Evolutionary conservation across 1,140 invertebrate genomes (phyloP).

Genomic region (Drosophila biarmipes): DNA sequence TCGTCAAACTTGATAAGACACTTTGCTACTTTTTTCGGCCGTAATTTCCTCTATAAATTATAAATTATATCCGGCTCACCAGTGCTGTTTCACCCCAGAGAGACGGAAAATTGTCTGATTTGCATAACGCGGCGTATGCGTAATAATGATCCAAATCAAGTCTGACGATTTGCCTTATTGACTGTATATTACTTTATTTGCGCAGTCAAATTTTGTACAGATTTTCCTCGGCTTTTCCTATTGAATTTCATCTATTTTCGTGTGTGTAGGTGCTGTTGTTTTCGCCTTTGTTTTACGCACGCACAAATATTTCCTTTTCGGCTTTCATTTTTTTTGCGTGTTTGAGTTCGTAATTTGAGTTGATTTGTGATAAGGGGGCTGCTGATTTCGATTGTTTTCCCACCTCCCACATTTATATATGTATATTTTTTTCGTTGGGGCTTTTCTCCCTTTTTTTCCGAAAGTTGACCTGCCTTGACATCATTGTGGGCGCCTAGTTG

Average conservation of each 20-base stretch:
- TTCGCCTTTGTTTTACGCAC: slow-evolving; percentile 61
- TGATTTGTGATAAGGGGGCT: slow-evolving; percentile 71
- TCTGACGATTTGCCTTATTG: slow-evolving; percentile 54
- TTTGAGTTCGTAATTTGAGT: slow-evolving; percentile 70
- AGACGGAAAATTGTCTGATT: slow-evolving; percentile 35
- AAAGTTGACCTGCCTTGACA: slow-evolving; percentile 49
- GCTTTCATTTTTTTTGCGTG: slow-evolving; percentile 22
- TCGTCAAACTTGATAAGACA: slow-evolving; percentile 33
- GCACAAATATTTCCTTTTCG: slow-evolving; percentile 57
- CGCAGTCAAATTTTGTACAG: slow-evolving; percentile 29
- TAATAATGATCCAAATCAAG: slow-evolving; percentile 69
- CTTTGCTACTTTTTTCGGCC: slow-evolving; percentile 14
- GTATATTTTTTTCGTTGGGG: not conserved
- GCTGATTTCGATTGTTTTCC: slow-evolving; percentile 65
- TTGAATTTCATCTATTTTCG: slow-evolving; percentile 53
- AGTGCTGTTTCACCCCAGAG: slow-evolving; percentile 4
- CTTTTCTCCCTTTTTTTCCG: slow-evolving; percentile 6
- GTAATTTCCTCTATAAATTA: slow-evolving; percentile 49
- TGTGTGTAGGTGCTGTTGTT: slow-evolving; percentile 25
- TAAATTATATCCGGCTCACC: slow-evolving; percentile 38
- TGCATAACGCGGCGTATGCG: slow-evolving; percentile 77
- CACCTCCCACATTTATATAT: slow-evolving; percentile 3
- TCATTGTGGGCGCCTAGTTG: slow-evolving; percentile 38
- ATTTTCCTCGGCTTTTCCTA: slow-evolving; percentile 20
- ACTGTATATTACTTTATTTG: slow-evolving; percentile 66